A percentile compares a stretch with the other conserved stretches of the same genome.
These are phyloP conservation scores for Takifugu rubripes DNA, from an alignment of 2,797 vertebrate species.

Conservation along the genomic window DNA sequence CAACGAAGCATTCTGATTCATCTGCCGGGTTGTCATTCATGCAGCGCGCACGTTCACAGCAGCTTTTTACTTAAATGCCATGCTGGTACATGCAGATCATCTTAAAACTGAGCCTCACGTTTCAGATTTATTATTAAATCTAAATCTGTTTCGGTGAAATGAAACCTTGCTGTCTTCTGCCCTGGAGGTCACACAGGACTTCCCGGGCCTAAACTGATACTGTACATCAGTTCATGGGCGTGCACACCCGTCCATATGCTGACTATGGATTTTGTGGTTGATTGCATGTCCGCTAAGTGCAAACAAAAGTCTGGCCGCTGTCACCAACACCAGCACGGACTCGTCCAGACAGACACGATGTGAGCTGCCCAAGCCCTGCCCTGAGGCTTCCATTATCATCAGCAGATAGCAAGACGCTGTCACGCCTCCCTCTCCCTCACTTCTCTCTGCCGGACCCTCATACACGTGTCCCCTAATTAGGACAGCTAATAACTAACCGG, in stretches of 20 bases:
- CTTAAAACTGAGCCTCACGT: conserved; percentile 7
- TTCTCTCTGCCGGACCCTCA: conserved; percentile 22
- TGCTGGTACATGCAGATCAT: conserved; percentile 23
- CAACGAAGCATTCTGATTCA: conserved; percentile 40
- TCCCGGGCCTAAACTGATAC: too few relatives aligned
- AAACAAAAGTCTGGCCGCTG: conserved; percentile 1
- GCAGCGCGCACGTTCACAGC: conserved; percentile 20
- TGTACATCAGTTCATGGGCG: background rate
- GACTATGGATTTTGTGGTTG: conserved; percentile 37
- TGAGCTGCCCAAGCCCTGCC: conserved; percentile 32
- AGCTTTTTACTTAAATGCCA: conserved; percentile 37
- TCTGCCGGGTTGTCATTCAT: conserved; percentile 33
- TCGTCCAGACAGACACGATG: conserved; percentile 26
- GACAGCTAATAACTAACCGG: conserved; percentile 48
- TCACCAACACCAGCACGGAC: background rate
- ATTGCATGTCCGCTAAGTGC: conserved; percentile 20
- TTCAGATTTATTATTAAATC: conserved; percentile 28
- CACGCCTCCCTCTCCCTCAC: conserved; percentile 10
- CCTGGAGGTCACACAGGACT: too few relatives aligned
- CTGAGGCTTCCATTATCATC: conserved; percentile 34
- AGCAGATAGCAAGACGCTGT: conserved; percentile 31
- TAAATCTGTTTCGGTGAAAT: too few relatives aligned
- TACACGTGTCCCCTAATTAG: conserved; percentile 60
- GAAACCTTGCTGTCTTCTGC: too few relatives aligned
- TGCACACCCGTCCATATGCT: conserved; percentile 2